Evolutionary conservation across 2,888 invertebrate species (phyloP), one percentile per base, ranked within the genome.

Genomic region (Heterodera filipjevi): DNA sequence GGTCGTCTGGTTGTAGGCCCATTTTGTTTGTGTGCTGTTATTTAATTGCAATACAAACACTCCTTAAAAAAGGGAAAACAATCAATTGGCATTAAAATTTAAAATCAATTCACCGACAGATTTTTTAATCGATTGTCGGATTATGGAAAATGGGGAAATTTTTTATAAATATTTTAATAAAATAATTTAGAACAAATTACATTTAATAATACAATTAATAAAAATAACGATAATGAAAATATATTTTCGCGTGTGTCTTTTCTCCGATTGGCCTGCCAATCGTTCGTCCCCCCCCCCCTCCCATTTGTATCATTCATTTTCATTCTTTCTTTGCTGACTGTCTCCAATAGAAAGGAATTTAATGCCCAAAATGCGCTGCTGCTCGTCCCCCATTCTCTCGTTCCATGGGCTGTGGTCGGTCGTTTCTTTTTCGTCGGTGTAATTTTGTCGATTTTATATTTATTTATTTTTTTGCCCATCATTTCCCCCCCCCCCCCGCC

Each of bases 331-430:
- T 49, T 22, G 22, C 16, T 49, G 49, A 16, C 16, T 49, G 16
- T 49, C 12, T 22, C 27, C n/a, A 59, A 59, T 8, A n/a, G 2
- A 59, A 59, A 10, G 27, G 27, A 27, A n/a, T 59, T 59, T n/a
- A 59, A n/a, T 59, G 59, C n/a, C 59, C 59, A 59, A 59, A 59
- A 59, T 59, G 59, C 59, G n/a, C n/a, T n/a, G n/a, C n/a, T n/a
- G n/a, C n/a, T n/a, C n/a, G n/a, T 59, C 59, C 6, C 59, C 27
- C 39, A 39, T 39, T 39, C 39, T 39, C 39, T 39, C 39, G 5
- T 10, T 10, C 39, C 10, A 6, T 39, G n/a, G n/a, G n/a, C n/a
- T n/a, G n/a, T n/a, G n/a, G n/a, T 10, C 39, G 5, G 5, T 10
- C 39, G 3, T 39, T 10, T 39, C 39, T 39, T 10, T n/a, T 59